phyloP scores from a whole-genome alignment of 2,113 vertebrate species.

The Sminthopsis crassicaudata region DNA sequence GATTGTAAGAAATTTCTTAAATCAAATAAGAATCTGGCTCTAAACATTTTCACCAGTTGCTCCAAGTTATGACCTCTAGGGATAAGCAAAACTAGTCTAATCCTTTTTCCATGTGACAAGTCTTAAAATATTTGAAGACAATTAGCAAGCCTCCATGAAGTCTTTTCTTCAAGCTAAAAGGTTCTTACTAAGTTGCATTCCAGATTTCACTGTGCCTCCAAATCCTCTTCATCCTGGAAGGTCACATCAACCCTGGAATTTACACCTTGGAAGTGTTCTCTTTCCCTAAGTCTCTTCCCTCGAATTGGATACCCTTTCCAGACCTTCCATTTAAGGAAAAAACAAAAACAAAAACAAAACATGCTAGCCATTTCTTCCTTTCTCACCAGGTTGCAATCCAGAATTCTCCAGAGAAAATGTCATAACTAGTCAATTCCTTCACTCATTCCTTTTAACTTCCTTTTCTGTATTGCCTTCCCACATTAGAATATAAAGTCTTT shows the following conservation, averaged over 20 bases:
- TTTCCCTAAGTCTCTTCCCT: background rate
- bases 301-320: background rate
- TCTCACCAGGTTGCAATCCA: background rate
- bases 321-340: background rate
- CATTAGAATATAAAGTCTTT: background rate
- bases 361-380: background rate
- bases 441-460: background rate
- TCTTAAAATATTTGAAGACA: background rate
- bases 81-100: background rate
- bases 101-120: background rate
- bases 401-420: background rate
- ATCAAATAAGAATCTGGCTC: too few species aligned
- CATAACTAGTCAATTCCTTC: background rate
- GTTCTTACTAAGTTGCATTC: background rate
- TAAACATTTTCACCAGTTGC: too few species aligned
- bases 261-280: background rate
- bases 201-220: background rate
- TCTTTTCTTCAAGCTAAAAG: background rate
- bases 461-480: background rate
- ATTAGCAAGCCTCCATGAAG: background rate
- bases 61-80: too few species aligned
- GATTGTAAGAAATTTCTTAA: too few species aligned
- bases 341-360: background rate
- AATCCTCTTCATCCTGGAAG: background rate
- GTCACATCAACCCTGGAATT: background rate